Conservation (phyloP, 2,113 vertebrate species). For the cat (Felis catus) region F.catus_Fca126_mat1.0 CM031412.1:62314001-62314500, state of each 20-base stretch:
- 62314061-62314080: background rate
- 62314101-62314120: background rate
- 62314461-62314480: background rate
- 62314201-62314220: background rate
- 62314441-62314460: background rate
- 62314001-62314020: background rate
- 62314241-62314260: background rate
- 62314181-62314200: background rate
- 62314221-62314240: background rate
- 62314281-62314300: background rate
- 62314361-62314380: background rate
- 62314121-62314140: background rate
- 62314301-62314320: background rate
- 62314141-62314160: background rate
- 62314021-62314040: background rate
- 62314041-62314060: background rate
- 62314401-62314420: background rate
- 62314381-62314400: background rate
- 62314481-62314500: background rate
- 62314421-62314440: no score
- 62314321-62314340: background rate
- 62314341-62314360: background rate
- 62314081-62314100: background rate
- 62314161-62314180: background rate
- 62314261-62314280: background rate